A percentile compares a stretch with the other conserved stretches of the same genome.
These are phyloP conservation scores for Nomada fabriciana DNA, from an alignment of 2,888 invertebrate species.

Conservation along the genomic window DNA sequence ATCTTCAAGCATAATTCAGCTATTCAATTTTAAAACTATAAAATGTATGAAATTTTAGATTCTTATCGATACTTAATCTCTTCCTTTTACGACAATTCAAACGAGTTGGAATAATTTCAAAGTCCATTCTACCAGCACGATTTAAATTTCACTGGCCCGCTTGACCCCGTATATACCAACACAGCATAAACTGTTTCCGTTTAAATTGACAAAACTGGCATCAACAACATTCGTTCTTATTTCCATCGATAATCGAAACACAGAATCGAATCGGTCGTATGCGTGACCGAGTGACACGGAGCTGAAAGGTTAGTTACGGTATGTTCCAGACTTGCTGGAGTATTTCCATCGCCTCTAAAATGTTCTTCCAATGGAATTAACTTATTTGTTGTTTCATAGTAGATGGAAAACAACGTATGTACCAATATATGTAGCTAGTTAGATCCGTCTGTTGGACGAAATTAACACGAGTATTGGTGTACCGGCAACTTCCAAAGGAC, in stretches of 20 bases:
- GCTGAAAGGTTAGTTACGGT: constrained; percentile 38
- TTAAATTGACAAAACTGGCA: constrained; percentile 3
- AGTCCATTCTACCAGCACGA: neutral
- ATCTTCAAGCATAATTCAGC: neutral
- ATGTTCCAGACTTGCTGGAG: neutral
- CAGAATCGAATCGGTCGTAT: constrained; percentile 37
- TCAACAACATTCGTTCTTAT: constrained; percentile 21
- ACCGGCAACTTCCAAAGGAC: neutral
- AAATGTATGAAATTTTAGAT: too few relatives aligned
- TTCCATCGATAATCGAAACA: constrained; percentile 49
- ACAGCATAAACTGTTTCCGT: neutral
- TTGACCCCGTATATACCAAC: constrained; percentile 19
- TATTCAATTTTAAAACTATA: too few relatives aligned
- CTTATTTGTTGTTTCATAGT: neutral
- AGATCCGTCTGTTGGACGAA: neutral
- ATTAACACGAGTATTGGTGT: constrained; percentile 4
- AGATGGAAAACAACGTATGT: constrained; percentile 1
- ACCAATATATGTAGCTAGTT: neutral
- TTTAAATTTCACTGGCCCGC: constrained; percentile 34
- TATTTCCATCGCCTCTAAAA: constrained; percentile 36
- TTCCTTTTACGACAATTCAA: neutral
- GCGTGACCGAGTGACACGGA: constrained; percentile 47
- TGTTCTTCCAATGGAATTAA: neutral
- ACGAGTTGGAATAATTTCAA: constrained; percentile 19
- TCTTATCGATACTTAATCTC: neutral